These are phyloP conservation scores for Petrosia ficiformis DNA, from an alignment of 37 sponge, comb jelly and placozoan genomes.

Conservation along the genomic window DNA sequence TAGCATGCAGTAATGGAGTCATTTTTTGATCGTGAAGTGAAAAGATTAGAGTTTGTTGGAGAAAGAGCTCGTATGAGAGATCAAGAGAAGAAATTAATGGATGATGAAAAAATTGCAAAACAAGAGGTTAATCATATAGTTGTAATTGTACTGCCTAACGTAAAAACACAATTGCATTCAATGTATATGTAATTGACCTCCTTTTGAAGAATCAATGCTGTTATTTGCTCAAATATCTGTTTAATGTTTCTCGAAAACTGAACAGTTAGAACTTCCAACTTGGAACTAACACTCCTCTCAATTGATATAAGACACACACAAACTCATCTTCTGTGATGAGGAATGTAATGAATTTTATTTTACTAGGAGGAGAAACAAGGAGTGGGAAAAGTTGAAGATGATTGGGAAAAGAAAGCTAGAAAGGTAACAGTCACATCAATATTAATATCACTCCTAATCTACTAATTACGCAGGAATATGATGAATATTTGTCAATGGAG, in stretches of 20 bases:
- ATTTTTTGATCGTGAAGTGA: conserved; percentile 79
- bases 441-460: not conserved
- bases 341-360: not conserved
- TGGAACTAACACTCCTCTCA: no score
- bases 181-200: no score
- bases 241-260: no score
- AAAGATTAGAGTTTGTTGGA: conserved; percentile 49
- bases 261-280: no score
- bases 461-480: conserved; percentile 45
- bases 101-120: not conserved
- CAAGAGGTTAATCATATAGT: not conserved
- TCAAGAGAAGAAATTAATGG: conserved; percentile 46
- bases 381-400: conserved; percentile 12
- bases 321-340: no score
- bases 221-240: no score
- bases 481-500: conserved; percentile 80
- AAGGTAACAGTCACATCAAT: conserved; percentile 14
- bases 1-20: conserved; percentile 67
- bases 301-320: no score
- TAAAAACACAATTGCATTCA: not conserved
- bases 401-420: conserved; percentile 37
- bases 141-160: not conserved
- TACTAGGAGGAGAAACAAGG: conserved; percentile 25
- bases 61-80: conserved; percentile 36
- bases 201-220: no score